These are phyloP conservation scores for Lucinisca nassula DNA, from an alignment of 2,888 invertebrate genomes.

Conservation along the genomic window DNA sequence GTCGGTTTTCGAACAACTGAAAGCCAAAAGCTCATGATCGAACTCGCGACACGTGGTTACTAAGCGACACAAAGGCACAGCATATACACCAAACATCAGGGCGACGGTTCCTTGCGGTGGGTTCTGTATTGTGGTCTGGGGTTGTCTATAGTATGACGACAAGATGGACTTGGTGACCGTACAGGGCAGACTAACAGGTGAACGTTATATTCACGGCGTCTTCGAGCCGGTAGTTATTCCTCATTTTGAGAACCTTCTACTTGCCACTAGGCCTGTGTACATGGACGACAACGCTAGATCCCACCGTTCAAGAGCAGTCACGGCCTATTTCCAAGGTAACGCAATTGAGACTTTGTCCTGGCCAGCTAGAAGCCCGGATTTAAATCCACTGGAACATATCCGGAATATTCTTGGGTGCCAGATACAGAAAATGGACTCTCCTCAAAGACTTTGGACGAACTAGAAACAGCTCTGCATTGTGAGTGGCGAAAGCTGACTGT, in stretches of 20 bases:
- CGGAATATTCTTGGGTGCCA: constrained; percentile 19
- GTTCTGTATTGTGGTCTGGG: background rate
- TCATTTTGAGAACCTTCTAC: constrained; percentile 16
- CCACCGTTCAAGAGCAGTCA: constrained; percentile 8
- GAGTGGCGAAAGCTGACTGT: constrained; percentile 1
- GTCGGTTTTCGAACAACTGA: no score
- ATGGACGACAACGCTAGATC: constrained; percentile 22
- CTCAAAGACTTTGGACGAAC: constrained; percentile 10
- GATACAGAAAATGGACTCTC: background rate
- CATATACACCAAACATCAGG: background rate
- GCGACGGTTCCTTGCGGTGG: no score
- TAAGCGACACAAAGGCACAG: no score
- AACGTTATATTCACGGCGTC: background rate
- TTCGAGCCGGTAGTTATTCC: background rate
- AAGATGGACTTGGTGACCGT: constrained; percentile 20
- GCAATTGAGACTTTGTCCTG: background rate
- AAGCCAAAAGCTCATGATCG: no score
- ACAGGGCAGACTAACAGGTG: background rate
- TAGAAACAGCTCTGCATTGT: constrained; percentile 19
- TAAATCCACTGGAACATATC: constrained; percentile 18
- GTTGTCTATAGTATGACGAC: background rate
- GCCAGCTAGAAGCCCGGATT: constrained; percentile 12
- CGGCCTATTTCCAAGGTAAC: background rate
- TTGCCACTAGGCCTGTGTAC: constrained; percentile 15
- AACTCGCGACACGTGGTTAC: no score